Conservation (phyloP, 2,888 invertebrate species). For the Seira ritae region DNA sequence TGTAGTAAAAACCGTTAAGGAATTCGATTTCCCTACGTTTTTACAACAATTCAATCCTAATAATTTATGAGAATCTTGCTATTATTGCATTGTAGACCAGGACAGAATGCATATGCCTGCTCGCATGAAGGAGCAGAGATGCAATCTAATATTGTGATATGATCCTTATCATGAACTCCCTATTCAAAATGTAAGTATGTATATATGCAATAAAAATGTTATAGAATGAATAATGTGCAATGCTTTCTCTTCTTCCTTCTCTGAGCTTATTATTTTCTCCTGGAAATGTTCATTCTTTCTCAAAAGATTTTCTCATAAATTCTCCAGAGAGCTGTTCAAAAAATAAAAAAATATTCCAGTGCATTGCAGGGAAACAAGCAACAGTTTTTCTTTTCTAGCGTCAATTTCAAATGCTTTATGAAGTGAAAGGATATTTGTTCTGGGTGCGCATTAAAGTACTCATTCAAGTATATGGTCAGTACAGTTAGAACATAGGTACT, state of each 20-base stretch:
- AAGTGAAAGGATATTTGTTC: too few relatives aligned
- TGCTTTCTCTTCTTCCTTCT: neutral
- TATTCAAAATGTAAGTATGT: too few relatives aligned
- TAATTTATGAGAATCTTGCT: conserved; percentile 53
- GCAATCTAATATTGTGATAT: conserved; percentile 36
- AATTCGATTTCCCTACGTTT: neutral
- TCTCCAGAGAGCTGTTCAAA: conserved; percentile 39
- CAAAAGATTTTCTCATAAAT: conserved; percentile 42
- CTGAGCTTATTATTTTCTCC: neutral
- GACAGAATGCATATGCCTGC: neutral
- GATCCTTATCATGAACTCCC: neutral
- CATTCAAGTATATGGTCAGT: too few relatives aligned
- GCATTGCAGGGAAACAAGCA: conserved; percentile 45
- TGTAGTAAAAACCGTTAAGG: neutral
- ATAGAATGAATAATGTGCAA: neutral
- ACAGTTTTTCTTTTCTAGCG: conserved; percentile 38
- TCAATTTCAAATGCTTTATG: conserved; percentile 47
- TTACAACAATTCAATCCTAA: conserved; percentile 41
- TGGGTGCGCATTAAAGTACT: too few relatives aligned
- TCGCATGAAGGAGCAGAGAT: conserved; percentile 4
- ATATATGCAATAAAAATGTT: neutral
- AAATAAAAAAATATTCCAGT: neutral
- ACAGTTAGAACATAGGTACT: too few relatives aligned
- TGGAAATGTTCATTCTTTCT: neutral
- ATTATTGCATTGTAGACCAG: neutral